phyloP scores from a whole-genome alignment of 2,113 vertebrate genomes.

The Vanacampus margaritifer region DNA sequence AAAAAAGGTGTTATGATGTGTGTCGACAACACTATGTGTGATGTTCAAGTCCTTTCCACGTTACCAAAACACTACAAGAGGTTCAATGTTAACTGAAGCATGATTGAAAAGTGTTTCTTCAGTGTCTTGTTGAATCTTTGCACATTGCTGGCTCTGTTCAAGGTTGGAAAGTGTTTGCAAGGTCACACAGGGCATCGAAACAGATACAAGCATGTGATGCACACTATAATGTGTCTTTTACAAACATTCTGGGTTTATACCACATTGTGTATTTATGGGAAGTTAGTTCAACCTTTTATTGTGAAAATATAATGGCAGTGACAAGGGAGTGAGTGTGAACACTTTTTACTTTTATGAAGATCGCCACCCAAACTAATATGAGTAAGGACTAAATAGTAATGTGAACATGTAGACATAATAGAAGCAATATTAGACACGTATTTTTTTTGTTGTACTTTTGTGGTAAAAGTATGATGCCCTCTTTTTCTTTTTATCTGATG shows the following conservation, averaged over 20 bases:
- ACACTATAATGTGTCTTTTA: conserved; percentile 49
- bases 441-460: conserved; percentile 31
- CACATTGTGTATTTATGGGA: conserved; percentile 34
- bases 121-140: conserved; percentile 56
- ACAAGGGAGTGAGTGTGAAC: conserved; percentile 35
- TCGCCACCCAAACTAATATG: conserved; percentile 30
- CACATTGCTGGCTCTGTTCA: conserved; percentile 42
- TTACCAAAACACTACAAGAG: conserved; percentile 38
- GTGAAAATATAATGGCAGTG: conserved; percentile 41
- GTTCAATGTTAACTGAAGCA: conserved; percentile 38
- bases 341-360: conserved; percentile 39
- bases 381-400: conserved; percentile 37
- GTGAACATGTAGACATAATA: conserved; percentile 49
- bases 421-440: conserved; percentile 54
- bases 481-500: conserved; percentile 5
- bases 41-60: conserved; percentile 51
- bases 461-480: conserved; percentile 18
- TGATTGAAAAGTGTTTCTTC: conserved; percentile 43
- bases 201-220: conserved; percentile 41
- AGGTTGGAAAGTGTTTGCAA: conserved; percentile 22
- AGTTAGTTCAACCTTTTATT: conserved; percentile 34
- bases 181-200: conserved; percentile 20
- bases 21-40: conserved; percentile 52
- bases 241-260: conserved; percentile 35
- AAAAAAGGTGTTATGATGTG: conserved; percentile 42